phyloP scores from a whole-genome alignment of 2,113 vertebrate species.

The Hemiprocne comata region DNA sequence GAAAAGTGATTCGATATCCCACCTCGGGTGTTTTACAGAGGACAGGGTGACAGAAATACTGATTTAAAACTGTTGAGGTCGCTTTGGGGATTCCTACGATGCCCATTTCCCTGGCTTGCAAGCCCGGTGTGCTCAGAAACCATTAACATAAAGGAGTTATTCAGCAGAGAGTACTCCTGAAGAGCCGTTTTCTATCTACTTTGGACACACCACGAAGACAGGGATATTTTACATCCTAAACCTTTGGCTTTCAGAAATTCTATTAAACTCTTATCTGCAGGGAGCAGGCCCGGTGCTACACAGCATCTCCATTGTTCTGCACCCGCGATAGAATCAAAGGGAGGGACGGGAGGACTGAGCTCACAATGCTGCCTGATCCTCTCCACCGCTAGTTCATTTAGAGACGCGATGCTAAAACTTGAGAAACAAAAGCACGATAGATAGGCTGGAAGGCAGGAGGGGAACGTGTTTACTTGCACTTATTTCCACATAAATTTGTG shows the following conservation, averaged over 20 bases:
- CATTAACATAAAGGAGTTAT: conserved; percentile 86
- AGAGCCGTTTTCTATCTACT: conserved; percentile 90
- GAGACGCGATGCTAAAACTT: not conserved
- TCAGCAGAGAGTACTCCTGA: conserved; percentile 87
- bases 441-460: not conserved
- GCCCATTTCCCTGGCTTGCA: conserved; percentile 69
- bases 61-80: not conserved
- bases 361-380: conserved; percentile 55
- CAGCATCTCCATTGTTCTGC: conserved; percentile 88
- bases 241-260: conserved; percentile 95
- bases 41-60: not conserved
- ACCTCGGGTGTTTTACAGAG: not conserved
- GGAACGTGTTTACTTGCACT: not conserved
- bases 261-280: conserved; percentile 96
- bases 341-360: conserved; percentile 80
- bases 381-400: conserved; percentile 26
- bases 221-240: conserved; percentile 91
- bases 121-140: conserved; percentile 65
- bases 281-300: conserved; percentile 87
- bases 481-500: not conserved
- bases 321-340: conserved; percentile 87
- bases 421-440: conserved; percentile 48
- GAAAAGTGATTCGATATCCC: not conserved
- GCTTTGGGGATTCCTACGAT: not conserved
- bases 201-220: conserved; percentile 82